These are phyloP conservation scores for Entomobrya multifasciata DNA, from an alignment of 2,888 invertebrate genomes.

Conservation along the genomic window DNA sequence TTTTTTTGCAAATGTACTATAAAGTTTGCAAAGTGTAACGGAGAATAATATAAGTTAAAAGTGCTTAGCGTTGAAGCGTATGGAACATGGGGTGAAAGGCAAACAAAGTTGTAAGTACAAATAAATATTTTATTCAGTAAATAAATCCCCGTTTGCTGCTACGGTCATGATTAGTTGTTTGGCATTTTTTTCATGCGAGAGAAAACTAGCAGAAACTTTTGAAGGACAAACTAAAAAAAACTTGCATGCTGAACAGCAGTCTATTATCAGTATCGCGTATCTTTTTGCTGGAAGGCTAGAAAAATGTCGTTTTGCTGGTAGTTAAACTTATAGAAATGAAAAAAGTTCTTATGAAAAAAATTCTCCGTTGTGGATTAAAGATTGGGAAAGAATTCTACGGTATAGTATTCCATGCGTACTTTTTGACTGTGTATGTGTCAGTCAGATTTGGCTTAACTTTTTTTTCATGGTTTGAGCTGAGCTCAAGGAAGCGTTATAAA, in stretches of 20 bases:
- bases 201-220: not conserved
- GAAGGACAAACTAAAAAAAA: too few relatives aligned
- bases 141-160: too few relatives aligned
- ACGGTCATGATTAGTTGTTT: too few relatives aligned
- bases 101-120: too few relatives aligned
- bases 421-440: not conserved
- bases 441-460: not conserved
- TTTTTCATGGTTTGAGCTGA: not conserved
- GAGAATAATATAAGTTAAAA: too few relatives aligned
- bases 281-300: not conserved
- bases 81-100: too few relatives aligned
- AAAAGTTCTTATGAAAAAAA: not conserved
- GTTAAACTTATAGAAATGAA: not conserved
- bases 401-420: too few relatives aligned
- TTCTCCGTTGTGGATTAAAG: conserved; percentile 25
- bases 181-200: not conserved
- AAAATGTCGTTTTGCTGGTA: not conserved
- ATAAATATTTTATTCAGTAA: too few relatives aligned
- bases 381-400: not conserved
- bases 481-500: not conserved
- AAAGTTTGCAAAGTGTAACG: too few relatives aligned
- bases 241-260: not conserved
- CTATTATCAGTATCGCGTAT: not conserved
- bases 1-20: too few relatives aligned
- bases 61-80: too few relatives aligned